Evolutionary conservation across 2,888 invertebrate species (phyloP), one percentile per base, ranked within the genome.

Genomic region (Cotesia congregata): DNA sequence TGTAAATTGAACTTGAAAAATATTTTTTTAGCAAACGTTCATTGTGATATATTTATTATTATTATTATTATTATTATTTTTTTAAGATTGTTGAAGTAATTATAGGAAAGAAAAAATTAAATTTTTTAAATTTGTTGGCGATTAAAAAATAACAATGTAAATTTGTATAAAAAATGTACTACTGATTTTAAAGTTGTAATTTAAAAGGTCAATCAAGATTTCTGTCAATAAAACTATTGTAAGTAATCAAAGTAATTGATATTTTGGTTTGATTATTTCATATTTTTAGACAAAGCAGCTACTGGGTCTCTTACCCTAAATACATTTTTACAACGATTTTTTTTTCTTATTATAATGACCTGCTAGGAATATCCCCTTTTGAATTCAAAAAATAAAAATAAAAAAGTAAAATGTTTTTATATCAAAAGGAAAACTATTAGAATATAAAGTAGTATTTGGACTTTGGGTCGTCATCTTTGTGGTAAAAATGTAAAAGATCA

Each of bases 41-140:
- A 38, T 67, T 67, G 67, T 67, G 67, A 67, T 64, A 17, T 64
- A 7, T 64, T 64, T 17, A 50, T 50, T 20, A 64, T 64, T 62
- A 62, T 15, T 62, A 17, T 62, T 62, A 17, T 17, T 15, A 17
- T 41, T 50, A 12, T 67, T 39, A 67, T 39, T n/a, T n/a, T 67
- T 67, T 67, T 38, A 67, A 39, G 67, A 67, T 39, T 39, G n/a
- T 67, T 38, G n/a, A 9, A 12, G n/a, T 12, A 30, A 30, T 64
- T 6, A 67, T 9, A 12, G 15, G 12, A 39, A 30, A 39, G 38
- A 67, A n/a, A 30, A 38, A 67, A 67, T 7, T 67, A 7, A 30
- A 20, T 67, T 30, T 67, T 67, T 67, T 20, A 50, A 50, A 50
- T 50, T 50, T 50, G 50, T 50, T 12, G 12, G 50, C 50, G 50